These are phyloP conservation scores for Cataglyphis livida DNA, from an alignment of 2,888 invertebrate genomes.

Conservation along the genomic window DNA sequence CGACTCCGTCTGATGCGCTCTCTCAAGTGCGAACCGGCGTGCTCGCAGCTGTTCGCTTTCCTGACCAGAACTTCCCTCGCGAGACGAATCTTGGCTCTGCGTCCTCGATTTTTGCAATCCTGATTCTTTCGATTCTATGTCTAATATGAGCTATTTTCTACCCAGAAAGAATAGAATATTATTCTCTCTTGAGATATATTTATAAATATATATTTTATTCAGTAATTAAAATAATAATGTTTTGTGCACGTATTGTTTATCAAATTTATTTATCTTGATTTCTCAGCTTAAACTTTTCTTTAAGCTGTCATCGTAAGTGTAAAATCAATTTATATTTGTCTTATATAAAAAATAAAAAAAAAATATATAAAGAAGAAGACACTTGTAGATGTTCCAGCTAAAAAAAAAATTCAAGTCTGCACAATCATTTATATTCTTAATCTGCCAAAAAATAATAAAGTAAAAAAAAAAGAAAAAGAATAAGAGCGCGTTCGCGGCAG, in stretches of 20 bases:
- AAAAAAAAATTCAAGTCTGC: not conserved
- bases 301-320: not conserved
- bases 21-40: slow-evolving; percentile 52
- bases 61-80: slow-evolving; percentile 43
- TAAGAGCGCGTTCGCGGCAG: slow-evolving; percentile 19
- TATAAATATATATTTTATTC: not conserved
- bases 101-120: slow-evolving; percentile 32
- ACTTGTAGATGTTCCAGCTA: too few relatives aligned
- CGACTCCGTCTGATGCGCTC: slow-evolving; percentile 80
- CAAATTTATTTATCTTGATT: not conserved
- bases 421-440: not conserved
- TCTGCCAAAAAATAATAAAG: not conserved
- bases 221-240: not conserved
- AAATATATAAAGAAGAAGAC: not conserved
- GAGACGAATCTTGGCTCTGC: slow-evolving; percentile 34
- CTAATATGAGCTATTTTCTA: not conserved
- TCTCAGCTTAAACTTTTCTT: not conserved
- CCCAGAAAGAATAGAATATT: not conserved
- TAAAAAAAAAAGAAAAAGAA: slow-evolving; percentile 1
- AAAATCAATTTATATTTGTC: not conserved
- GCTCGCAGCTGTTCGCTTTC: slow-evolving; percentile 76
- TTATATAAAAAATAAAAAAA: not conserved
- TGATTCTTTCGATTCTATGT: not conserved
- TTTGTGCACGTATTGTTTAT: not conserved
- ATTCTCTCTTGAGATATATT: not conserved